Evolutionary conservation across 2,797 vertebrate species (phyloP), one percentile per base, ranked within the genome.

Genomic region (Platyrinchus mystaceus): DNA sequence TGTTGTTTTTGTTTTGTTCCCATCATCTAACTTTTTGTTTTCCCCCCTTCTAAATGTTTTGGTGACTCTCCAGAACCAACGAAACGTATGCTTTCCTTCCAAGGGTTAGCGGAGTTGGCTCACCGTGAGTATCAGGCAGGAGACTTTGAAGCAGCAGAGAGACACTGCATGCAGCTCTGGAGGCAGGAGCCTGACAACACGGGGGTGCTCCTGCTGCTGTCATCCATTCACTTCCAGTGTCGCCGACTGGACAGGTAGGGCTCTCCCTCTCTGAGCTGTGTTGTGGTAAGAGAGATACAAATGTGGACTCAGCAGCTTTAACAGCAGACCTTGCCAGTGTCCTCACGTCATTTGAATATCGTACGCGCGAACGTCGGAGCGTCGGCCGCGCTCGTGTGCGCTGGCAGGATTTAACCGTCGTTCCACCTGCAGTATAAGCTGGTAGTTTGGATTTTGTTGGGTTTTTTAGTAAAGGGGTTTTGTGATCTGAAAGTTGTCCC

Each of bases 11-110:
- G 28, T 93, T 98, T 81, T 91, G 97, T 98, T 98, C 98, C 98
- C 98, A 98, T 99, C 98, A 97, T 99, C 99, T 99, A 99, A 99
- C 98, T 97, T 99, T 98, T 98, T 99, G 98, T 99, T 98, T 98
- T 97, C 98, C 98, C 98, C 98, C 97, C 98, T 98, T n/a, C n/a
- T 98, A 98, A 98, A 98, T 99, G 98, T 98, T 98, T 99, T 99
- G 99, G 99, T 99, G 98, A 97, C 96, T 99, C 98, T 99, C 98
- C 99, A 99, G 99, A 99, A 99, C 99, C 99, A 98, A 99, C 99
- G 98, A 99, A 99, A 99, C 99, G 98, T 99, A 98, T 99, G 98
- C 99, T 99, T 99, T 99, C 99, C 98, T 99, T 99, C 99, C 99
- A 99, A 99, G 99, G 99, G 99, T 99, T 99, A 98, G 99, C 99